These are phyloP conservation scores for Xenentodon cancila DNA, from an alignment of 2,797 vertebrate species.

Conservation along the genomic window DNA sequence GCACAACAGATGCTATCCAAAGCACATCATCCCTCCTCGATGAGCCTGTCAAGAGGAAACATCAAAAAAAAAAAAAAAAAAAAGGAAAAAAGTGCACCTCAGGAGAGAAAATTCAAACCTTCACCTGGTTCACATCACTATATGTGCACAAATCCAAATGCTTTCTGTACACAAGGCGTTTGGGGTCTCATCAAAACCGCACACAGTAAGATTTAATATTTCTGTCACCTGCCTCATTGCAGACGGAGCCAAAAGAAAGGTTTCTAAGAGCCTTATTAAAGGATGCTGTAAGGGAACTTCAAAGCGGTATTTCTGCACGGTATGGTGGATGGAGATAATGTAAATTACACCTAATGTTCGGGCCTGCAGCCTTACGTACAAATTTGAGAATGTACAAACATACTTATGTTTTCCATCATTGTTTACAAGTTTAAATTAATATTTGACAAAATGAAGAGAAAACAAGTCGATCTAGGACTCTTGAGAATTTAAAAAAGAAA, in stretches of 20 bases:
- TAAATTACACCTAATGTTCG: constrained; percentile 62
- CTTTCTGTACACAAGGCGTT: constrained; percentile 21
- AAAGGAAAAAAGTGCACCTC: constrained; percentile 28
- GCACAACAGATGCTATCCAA: constrained; percentile 79
- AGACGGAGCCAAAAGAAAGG: constrained; percentile 42
- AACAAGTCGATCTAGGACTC: constrained; percentile 15
- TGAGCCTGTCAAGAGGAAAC: constrained; percentile 39
- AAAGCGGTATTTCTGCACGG: constrained; percentile 66
- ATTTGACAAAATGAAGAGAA: constrained; percentile 5
- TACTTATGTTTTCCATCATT: constrained; percentile 15
- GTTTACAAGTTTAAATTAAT: constrained; percentile 18
- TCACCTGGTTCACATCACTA: constrained; percentile 30
- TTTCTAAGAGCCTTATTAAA: constrained; percentile 78
- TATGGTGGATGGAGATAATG: constrained; percentile 64
- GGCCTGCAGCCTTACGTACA: constrained; percentile 25
- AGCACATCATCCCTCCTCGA: constrained; percentile 54
- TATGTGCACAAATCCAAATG: constrained; percentile 10
- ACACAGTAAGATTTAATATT: constrained; percentile 16
- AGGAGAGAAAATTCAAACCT: constrained; percentile 38
- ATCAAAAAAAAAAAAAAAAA: no score
- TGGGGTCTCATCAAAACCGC: constrained; percentile 22
- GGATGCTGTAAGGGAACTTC: constrained; percentile 60
- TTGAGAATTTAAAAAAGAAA: neutral
- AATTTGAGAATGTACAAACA: constrained; percentile 53
- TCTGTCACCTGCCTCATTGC: constrained; percentile 47